Base-by-base conservation (phyloP, 2,797 vertebrate species). In the Myotis daubentonii region DNA sequence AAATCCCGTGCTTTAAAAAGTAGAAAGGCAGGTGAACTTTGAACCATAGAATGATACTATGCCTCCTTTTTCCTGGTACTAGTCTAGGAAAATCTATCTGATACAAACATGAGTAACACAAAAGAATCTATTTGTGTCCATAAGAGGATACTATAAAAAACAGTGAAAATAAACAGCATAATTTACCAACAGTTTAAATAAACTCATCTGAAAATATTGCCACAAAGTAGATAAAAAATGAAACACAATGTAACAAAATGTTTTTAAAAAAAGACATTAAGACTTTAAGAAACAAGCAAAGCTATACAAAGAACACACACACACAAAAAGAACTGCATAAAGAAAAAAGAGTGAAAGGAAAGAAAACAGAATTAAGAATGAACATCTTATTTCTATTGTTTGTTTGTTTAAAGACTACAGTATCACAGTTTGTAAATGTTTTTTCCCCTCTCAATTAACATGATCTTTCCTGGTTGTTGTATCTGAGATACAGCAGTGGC, bases 281-380 rank as follows among this genome's bases (percentile, higher is more conserved):
- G 82, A 74, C 33, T 85, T 80, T 79, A 79, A 84, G 30, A 83
- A 74, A 57, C 17, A 65, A 93, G 19, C 51, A 94, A 88, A 87
- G 47, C 47, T 82, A 70, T 25, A 75, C 72, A 85, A 85, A 51
- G 57, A 68, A 75, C 33, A 25, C n/a, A 92, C 68, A 71, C 6
- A 76, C 11, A 80, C 25, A 89, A 89, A 8, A 94, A 33, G 16
- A 74, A 85, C 62, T 85, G 19, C 84, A 28, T n/a, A 38, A 75
- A 53, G 30, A 75, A 74, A 92, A 91, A 93, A 38, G 6, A 92
- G 20, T 23, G 20, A 91, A 91, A 51, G 11, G 15, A 53, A 75
- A 91, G 19, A 51, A 80, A 79, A 94, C 17, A 68, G 13, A 74
- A 57, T 33, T 33, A 55, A 13, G 16, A 71, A 78, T 30, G 17